A percentile compares a stretch with the other conserved stretches of the same genome.
Evolutionary conservation across 2,113 vertebrate genomes (phyloP).

Genomic region (Dermatemys mawii): DNA sequence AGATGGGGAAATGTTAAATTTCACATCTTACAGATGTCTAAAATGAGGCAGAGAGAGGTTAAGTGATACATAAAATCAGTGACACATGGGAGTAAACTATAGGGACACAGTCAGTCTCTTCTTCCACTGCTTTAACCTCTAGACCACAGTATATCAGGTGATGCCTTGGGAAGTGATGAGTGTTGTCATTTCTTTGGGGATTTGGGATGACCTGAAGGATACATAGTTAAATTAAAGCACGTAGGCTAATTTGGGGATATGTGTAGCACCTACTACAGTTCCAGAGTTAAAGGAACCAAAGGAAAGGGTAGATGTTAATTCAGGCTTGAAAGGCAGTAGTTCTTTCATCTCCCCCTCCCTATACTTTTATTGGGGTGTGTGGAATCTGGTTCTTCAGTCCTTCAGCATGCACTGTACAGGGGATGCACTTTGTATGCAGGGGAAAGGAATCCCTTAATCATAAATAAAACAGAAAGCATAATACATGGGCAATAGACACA

Average conservation of each 20-base stretch:
- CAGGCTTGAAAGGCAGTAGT: not conserved
- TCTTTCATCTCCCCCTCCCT: no score
- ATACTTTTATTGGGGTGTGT: no score
- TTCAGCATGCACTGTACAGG: not conserved
- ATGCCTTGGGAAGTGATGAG: not conserved
- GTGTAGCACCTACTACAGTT: not conserved
- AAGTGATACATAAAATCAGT: not conserved
- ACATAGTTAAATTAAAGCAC: not conserved
- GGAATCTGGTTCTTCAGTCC: not conserved
- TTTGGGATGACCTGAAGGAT: not conserved
- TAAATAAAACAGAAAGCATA: not conserved
- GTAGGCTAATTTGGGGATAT: not conserved
- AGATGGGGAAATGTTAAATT: not conserved
- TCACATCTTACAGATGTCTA: not conserved
- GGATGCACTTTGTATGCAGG: not conserved
- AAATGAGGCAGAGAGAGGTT: not conserved
- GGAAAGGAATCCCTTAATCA: not conserved
- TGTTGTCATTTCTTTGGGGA: not conserved
- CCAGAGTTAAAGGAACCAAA: not conserved
- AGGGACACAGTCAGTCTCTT: not conserved
- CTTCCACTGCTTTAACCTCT: not conserved
- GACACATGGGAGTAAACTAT: not conserved
- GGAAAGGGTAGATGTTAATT: not conserved
- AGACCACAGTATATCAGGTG: rapidly evolving
- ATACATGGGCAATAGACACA: no score